A percentile compares a stretch with the other conserved stretches of the same genome.
Conservation (phyloP, 2,797 vertebrate genomes). For the Buphagus erythrorhynchus region DNA sequence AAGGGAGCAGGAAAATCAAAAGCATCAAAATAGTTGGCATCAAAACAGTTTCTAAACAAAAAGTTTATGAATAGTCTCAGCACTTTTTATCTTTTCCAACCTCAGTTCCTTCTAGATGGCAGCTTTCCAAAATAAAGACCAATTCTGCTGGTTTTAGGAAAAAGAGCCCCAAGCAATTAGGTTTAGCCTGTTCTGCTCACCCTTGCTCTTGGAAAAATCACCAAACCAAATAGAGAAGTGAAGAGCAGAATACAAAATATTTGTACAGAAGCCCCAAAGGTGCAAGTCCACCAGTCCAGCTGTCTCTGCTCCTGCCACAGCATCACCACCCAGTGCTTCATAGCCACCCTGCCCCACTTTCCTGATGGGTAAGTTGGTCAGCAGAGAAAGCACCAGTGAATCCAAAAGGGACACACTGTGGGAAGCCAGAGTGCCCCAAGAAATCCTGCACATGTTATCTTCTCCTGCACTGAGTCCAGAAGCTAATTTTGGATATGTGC, state of each 20-base stretch:
- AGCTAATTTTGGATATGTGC: background rate
- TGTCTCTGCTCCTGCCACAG: background rate
- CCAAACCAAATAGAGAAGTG: background rate
- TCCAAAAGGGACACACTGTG: rapidly evolving
- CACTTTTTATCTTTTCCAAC: background rate
- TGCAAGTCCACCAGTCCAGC: background rate
- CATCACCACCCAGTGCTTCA: background rate
- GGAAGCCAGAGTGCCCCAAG: rapidly evolving
- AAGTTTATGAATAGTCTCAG: background rate
- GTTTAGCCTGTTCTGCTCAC: background rate
- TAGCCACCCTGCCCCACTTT: background rate
- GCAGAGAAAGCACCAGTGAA: background rate
- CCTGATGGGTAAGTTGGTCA: rapidly evolving
- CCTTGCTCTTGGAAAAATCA: background rate
- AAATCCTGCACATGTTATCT: background rate
- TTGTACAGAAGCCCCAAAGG: background rate
- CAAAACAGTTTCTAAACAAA: background rate
- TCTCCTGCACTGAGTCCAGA: background rate
- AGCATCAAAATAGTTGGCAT: background rate
- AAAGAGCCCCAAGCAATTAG: background rate
- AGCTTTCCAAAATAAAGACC: background rate
- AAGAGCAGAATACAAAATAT: background rate
- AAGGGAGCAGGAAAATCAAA: background rate
- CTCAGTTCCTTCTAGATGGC: background rate
- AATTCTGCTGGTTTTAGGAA: background rate